phyloP scores from a whole-genome alignment of 2,113 vertebrate genomes.

The Hippolais icterina region DNA sequence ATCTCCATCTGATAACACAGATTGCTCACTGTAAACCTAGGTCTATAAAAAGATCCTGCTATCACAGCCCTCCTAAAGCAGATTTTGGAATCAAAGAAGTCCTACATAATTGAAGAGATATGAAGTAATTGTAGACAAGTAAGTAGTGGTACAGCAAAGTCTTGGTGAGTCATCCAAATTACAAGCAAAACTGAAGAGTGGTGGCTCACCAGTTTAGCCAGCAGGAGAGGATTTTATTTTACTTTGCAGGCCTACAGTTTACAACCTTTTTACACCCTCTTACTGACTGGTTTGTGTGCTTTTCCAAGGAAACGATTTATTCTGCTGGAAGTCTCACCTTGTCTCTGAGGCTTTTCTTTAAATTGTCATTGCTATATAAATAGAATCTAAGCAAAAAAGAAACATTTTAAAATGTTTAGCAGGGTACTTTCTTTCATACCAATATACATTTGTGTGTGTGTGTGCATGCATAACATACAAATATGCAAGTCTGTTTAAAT shows the following conservation, averaged over 20 bases:
- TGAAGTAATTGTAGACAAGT: neutral
- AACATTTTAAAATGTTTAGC: neutral
- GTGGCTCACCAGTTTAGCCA: neutral
- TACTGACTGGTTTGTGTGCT: neutral
- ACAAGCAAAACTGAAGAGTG: neutral
- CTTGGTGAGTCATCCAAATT: neutral
- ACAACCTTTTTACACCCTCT: neutral
- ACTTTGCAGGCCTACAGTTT: neutral
- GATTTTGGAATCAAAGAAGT: neutral
- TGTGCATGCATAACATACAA: neutral
- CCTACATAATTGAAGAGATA: neutral
- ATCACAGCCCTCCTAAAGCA: neutral
- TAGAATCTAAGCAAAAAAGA: conserved; percentile 58
- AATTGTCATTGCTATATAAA: conserved; percentile 36
- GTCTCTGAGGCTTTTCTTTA: conserved; percentile 41
- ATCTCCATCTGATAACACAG: neutral
- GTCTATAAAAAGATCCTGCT: neutral
- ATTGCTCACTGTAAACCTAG: neutral
- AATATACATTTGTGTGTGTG: neutral
- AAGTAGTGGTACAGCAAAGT: neutral
- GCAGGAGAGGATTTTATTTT: neutral
- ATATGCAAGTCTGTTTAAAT: neutral
- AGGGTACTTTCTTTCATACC: neutral
- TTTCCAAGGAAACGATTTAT: conserved; percentile 29
- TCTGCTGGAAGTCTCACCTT: conserved; percentile 34